These are phyloP conservation scores for Agrochola macilenta DNA, from an alignment of 2,888 invertebrate species.

Conservation along the genomic window DNA sequence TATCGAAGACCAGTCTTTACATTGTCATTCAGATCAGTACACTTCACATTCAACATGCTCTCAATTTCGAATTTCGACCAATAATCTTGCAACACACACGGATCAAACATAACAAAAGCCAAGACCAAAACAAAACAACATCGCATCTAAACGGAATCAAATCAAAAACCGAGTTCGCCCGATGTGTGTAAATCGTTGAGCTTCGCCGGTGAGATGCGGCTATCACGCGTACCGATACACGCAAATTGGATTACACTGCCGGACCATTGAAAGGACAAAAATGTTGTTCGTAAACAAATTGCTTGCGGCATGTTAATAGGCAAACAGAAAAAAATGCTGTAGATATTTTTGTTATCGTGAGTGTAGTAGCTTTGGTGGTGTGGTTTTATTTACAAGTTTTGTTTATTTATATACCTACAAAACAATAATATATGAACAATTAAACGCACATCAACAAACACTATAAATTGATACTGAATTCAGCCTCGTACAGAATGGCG, in stretches of 20 bases:
- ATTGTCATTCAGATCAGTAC: too few species aligned
- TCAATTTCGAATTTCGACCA: background rate
- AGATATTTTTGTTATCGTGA: constrained; percentile 36
- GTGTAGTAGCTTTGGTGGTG: constrained; percentile 10
- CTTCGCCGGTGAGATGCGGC: constrained; percentile 56
- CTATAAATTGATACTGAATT: too few species aligned
- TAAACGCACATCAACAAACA: background rate
- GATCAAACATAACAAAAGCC: constrained; percentile 1
- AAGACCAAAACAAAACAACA: constrained; percentile 6
- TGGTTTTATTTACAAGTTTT: constrained; percentile 13
- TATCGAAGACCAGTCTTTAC: too few species aligned
- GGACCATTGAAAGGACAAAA: constrained; percentile 75
- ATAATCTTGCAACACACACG: background rate
- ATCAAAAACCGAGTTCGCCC: constrained; percentile 14
- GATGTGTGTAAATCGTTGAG: constrained; percentile 47
- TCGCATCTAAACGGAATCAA: constrained; percentile 7
- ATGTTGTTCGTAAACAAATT: constrained; percentile 74
- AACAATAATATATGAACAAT: background rate
- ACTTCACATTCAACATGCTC: too few species aligned
- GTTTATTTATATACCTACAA: background rate
- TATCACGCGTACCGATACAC: constrained; percentile 70
- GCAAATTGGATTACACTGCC: constrained; percentile 77
- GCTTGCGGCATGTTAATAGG: constrained; percentile 70
- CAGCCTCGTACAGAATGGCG: too few species aligned
- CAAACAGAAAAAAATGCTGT: constrained; percentile 51